Base-by-base conservation (phyloP, 2,888 invertebrate genomes). In the Invenusta paracnida region DNA sequence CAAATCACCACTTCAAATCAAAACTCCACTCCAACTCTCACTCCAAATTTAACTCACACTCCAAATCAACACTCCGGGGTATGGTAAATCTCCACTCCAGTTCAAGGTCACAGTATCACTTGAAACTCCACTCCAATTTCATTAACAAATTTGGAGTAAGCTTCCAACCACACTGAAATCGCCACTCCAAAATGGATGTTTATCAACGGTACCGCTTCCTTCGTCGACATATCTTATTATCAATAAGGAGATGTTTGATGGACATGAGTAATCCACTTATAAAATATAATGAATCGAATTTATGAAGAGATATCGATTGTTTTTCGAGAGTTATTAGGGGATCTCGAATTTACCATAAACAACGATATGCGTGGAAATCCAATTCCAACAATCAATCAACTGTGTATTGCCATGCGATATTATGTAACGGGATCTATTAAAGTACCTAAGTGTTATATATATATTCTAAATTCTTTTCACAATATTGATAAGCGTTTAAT, bases 31-130 rank as follows among this genome's bases (percentile, higher is more conserved):
- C 25, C 73, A 2, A n/a, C 5, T 48, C 48, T 11, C 17, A 48
- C 73, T 73, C 17, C 27, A 73, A 48, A 11, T 48, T 17, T 5
- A 48, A 48, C 48, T 48, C 48, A 2, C 73, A 23, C 73, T 73
- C 73, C 17, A 73, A 73, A 73, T 73, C 73, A n/a, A 23, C 73
- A 73, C 11, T 73, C 73, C 5, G 73, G 73, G 27, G 73, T 73
- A 73, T 73, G 73, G 11, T 73, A 23, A 73, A 73, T 73, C 73
- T 73, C 17, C 17, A 73, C 25, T 73, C 73, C 73, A 73, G 73
- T 73, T 73, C 73, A 73, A 73, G 73, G 73, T 73, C 73, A 73
- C 73, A 73, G 73, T 73, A 73, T 5, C 25, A 5, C 73, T 73
- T 23, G 27, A 73, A 73, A 73, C 73, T 73, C 73, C 73, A 73